Conservation (phyloP, 1,140 invertebrate genomes). For the Lepidurus arcticus region DNA sequence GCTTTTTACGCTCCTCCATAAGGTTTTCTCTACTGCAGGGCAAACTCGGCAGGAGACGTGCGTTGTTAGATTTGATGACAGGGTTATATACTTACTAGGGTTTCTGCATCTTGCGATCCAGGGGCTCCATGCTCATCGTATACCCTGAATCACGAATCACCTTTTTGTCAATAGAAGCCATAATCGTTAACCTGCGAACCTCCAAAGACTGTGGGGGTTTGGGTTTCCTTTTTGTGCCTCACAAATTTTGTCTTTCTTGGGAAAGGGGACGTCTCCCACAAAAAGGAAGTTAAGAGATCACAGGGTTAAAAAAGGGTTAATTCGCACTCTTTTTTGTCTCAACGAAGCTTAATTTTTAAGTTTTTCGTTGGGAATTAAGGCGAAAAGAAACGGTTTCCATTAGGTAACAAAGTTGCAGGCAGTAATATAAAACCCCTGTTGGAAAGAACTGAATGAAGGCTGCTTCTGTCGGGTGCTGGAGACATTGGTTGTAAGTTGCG, state of each 20-base stretch:
- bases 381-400: no score
- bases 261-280: no score
- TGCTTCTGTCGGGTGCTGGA: neutral
- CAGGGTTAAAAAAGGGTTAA: no score
- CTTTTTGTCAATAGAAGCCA: neutral
- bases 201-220: neutral
- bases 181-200: neutral
- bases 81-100: neutral
- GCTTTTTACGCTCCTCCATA: neutral
- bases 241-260: neutral
- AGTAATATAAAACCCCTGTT: no score
- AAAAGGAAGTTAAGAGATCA: no score
- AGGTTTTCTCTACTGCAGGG: neutral
- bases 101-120: neutral
- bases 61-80: neutral
- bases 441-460: neutral
- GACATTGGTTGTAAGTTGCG: neutral
- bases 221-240: neutral
- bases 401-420: no score
- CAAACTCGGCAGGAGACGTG: neutral
- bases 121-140: neutral
- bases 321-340: no score
- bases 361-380: no score
- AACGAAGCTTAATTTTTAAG: no score
- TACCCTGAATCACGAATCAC: neutral